A percentile compares a stretch with the other conserved stretches of the same genome.
Conservation (phyloP, 1,140 invertebrate genomes). For the Galleria mellonella region DNA sequence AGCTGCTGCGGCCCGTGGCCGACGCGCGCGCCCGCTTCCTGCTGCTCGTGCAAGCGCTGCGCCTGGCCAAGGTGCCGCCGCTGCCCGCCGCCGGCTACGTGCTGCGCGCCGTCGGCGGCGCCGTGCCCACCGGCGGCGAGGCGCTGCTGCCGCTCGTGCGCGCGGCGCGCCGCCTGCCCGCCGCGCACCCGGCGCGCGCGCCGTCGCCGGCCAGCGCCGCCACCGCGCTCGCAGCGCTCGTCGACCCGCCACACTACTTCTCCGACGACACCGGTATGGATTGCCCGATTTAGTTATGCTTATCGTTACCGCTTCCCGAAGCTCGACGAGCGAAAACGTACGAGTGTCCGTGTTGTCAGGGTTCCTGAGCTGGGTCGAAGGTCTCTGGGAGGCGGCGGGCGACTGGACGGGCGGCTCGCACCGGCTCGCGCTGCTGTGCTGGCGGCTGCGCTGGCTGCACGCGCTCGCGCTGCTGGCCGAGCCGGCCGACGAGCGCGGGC, state of each 20-base stretch:
- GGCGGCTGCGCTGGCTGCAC: conserved; percentile 36
- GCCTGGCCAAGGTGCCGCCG: conserved; percentile 18
- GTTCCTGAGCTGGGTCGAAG: conserved; percentile 22
- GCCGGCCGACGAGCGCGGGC: background rate
- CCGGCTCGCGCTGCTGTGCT: conserved; percentile 24
- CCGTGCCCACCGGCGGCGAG: conserved; percentile 10
- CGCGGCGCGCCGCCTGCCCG: conserved; percentile 13
- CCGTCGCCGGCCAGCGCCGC: conserved; percentile 11
- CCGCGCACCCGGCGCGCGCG: conserved; percentile 12
- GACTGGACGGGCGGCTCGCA: conserved; percentile 5
- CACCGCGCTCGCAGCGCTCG: conserved; percentile 12
- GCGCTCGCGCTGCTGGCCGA: conserved; percentile 19
- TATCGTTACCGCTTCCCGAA: no score
- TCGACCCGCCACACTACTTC: conserved; percentile 36
- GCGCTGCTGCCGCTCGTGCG: conserved; percentile 19
- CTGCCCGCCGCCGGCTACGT: conserved; percentile 7
- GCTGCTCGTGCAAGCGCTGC: conserved; percentile 14
- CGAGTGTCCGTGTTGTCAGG: conserved; percentile 10
- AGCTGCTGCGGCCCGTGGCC: conserved; percentile 29
- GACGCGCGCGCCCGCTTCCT: conserved; percentile 6
- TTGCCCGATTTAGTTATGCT: no score
- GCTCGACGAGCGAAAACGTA: no score
- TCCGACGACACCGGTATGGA: conserved; percentile 25
- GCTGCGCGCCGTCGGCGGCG: conserved; percentile 2
- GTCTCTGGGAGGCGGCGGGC: conserved; percentile 29